phyloP scores from a whole-genome alignment of 1,140 invertebrate species.

The Artemia franciscana region DNA sequence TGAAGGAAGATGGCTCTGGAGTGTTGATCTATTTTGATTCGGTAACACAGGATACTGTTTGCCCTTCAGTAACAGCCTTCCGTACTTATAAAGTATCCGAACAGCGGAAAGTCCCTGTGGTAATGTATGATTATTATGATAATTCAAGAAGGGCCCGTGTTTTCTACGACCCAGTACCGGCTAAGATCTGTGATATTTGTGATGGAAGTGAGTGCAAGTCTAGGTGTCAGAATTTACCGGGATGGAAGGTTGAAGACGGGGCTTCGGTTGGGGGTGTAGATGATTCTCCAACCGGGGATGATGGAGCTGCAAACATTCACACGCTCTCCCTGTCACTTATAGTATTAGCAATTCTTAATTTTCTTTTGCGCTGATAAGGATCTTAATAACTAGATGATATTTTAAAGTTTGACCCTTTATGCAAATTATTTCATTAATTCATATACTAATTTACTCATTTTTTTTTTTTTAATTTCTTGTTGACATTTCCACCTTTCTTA shows the following conservation, averaged over 20 bases:
- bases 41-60: constrained; percentile 43
- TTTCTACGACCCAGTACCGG: constrained; percentile 43
- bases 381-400: too few species aligned
- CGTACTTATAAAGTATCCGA: constrained; percentile 60
- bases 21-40: constrained; percentile 68
- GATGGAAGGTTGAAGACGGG: constrained; percentile 6
- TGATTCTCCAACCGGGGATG: too few species aligned
- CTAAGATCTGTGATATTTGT: constrained; percentile 49
- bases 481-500: too few species aligned
- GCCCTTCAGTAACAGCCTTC: constrained; percentile 59
- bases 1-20: constrained; percentile 42
- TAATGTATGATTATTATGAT: constrained; percentile 78
- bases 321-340: too few species aligned
- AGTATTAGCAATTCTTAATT: too few species aligned
- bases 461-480: too few species aligned
- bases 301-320: too few species aligned
- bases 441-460: too few species aligned
- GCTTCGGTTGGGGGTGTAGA: not conserved
- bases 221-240: constrained; percentile 2
- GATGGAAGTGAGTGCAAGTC: constrained; percentile 36
- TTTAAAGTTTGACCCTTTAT: too few species aligned
- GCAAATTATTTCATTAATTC: too few species aligned
- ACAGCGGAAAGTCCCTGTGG: constrained; percentile 56
- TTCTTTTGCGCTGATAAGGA: too few species aligned
- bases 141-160: constrained; percentile 43